Evolutionary conservation across 2,888 invertebrate genomes (phyloP).

Genomic region (Nemurella pictetii): DNA sequence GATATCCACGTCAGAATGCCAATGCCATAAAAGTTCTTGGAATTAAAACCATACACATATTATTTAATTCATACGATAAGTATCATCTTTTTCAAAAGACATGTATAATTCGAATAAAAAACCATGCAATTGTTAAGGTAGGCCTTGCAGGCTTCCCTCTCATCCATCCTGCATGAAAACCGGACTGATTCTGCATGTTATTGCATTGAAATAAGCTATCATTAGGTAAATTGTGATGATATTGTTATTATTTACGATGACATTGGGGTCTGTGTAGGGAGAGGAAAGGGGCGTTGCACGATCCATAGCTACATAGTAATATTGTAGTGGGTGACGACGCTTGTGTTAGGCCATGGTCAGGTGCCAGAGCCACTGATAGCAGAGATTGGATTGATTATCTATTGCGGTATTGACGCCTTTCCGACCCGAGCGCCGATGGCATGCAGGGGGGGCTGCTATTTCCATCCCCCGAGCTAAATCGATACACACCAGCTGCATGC

Average conservation of each 20-base stretch:
- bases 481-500: neutral
- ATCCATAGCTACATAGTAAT: neutral
- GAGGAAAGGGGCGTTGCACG: neutral
- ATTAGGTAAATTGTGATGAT: slow-evolving; percentile 18
- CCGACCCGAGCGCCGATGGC: neutral
- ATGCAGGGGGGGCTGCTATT: neutral
- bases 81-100: neutral
- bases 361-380: neutral
- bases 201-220: slow-evolving; percentile 6
- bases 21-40: neutral
- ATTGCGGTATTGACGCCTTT: neutral
- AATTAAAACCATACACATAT: neutral
- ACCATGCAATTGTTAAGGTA: neutral
- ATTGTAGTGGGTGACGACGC: neutral
- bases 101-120: neutral
- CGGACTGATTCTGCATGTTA: neutral
- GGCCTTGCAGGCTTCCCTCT: neutral
- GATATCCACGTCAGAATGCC: neutral
- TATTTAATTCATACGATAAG: neutral
- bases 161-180: neutral
- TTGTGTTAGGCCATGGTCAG: slow-evolving; percentile 20
- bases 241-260: slow-evolving; percentile 13
- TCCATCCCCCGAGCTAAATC: neutral
- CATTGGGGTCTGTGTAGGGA: slow-evolving; percentile 12
- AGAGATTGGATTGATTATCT: neutral